phyloP scores from a whole-genome alignment of 2,797 vertebrate genomes.

The Echeneis naucrates region DNA sequence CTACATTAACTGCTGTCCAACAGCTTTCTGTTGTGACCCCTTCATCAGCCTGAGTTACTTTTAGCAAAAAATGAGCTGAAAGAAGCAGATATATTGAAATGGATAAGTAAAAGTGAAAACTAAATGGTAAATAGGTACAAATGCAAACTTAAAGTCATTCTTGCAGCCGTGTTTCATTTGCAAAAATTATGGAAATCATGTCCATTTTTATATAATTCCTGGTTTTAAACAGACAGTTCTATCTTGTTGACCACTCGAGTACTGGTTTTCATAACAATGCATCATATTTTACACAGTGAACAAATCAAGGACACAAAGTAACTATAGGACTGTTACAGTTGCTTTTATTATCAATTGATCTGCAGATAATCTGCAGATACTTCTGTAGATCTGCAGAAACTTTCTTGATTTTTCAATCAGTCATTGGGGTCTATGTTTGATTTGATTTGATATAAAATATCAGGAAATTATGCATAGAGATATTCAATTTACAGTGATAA shows the following conservation, averaged over 20 bases:
- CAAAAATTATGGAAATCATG: too few relatives aligned
- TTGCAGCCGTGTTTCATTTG: too few relatives aligned
- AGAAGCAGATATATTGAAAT: constrained; percentile 8
- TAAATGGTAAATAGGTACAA: neutral
- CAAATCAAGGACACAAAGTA: neutral
- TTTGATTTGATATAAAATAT: too few relatives aligned
- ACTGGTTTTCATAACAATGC: too few relatives aligned
- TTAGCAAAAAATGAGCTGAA: constrained; percentile 14
- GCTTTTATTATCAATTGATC: neutral
- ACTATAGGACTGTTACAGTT: neutral
- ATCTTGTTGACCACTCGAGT: too few relatives aligned
- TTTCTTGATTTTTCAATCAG: neutral
- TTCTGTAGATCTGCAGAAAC: too few relatives aligned
- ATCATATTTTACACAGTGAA: neutral
- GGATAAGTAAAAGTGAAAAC: neutral
- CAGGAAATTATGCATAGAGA: neutral
- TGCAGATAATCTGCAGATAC: too few relatives aligned
- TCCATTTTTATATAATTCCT: too few relatives aligned
- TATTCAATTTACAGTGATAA: neutral
- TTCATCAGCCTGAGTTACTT: neutral
- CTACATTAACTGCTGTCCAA: constrained; percentile 14
- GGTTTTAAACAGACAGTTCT: too few relatives aligned
- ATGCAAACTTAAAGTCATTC: neutral
- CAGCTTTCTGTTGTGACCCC: neutral
- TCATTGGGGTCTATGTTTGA: neutral